Conservation (phyloP, 1,140 invertebrate species). For the Megalonaias nervosa region DNA sequence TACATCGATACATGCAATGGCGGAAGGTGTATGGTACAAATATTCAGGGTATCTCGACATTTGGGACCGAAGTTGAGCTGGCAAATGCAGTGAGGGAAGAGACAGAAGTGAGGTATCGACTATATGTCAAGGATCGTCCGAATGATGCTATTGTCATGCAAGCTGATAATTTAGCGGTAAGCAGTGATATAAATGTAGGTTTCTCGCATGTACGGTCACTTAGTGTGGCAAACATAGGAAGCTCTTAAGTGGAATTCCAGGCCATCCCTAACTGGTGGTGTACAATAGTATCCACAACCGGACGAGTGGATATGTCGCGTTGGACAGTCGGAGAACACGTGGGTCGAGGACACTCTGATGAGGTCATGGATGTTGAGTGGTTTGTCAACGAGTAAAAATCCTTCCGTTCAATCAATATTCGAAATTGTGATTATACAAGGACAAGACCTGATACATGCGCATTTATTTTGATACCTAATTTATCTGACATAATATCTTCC, state of each 20-base stretch:
- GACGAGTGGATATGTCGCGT: conserved; percentile 32
- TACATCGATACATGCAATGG: conserved; percentile 35
- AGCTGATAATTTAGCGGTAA: conserved; percentile 33
- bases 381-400: conserved; percentile 8
- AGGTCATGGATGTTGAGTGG: conserved; percentile 31
- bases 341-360: conserved; percentile 27
- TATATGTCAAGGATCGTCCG: conserved; percentile 3
- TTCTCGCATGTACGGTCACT: conserved; percentile 30
- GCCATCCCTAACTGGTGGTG: conserved; percentile 35
- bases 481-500: too few relatives aligned
- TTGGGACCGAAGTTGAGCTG: conserved; percentile 19
- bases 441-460: too few relatives aligned
- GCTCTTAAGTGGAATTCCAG: conserved; percentile 32
- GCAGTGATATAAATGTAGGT: conserved; percentile 28
- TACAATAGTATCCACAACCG: conserved; percentile 34
- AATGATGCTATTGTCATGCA: conserved; percentile 29
- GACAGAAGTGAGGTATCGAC: conserved; percentile 29
- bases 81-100: conserved; percentile 29
- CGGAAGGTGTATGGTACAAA: conserved; percentile 27
- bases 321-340: conserved; percentile 38
- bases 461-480: too few relatives aligned
- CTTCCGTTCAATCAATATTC: too few relatives aligned
- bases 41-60: conserved; percentile 16
- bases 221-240: conserved; percentile 26
- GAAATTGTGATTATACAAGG: too few relatives aligned